These are phyloP conservation scores for Trypoxylus dichotomus DNA, from an alignment of 1,140 invertebrate species.

Conservation along the genomic window DNA sequence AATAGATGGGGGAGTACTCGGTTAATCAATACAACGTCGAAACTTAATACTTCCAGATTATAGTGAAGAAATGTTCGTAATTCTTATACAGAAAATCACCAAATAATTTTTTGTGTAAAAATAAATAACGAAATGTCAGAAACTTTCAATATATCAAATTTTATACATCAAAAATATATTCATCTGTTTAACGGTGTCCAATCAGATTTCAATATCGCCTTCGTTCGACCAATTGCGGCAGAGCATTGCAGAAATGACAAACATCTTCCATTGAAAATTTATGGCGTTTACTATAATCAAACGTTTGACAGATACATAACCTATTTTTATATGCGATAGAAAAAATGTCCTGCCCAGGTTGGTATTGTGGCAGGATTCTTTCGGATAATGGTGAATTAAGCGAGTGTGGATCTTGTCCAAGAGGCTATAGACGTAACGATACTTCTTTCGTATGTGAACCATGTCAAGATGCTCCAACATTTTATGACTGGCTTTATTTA, in stretches of 20 bases:
- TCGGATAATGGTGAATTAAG: conserved; percentile 70
- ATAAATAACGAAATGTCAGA: conserved; percentile 27
- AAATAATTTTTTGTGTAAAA: conserved; percentile 27
- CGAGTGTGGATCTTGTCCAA: conserved; percentile 82
- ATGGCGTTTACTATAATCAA: conserved; percentile 32
- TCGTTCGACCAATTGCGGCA: conserved; percentile 30
- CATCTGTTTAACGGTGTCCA: conserved; percentile 38
- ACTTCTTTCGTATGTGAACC: conserved; percentile 69
- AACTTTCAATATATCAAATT: background rate
- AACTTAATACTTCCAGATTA: background rate
- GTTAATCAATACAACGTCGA: conserved; percentile 20
- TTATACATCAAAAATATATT: conserved; percentile 26
- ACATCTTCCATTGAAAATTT: conserved; percentile 30
- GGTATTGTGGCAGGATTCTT: conserved; percentile 79
- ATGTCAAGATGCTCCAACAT: conserved; percentile 73
- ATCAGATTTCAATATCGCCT: conserved; percentile 38
- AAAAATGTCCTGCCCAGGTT: conserved; percentile 69
- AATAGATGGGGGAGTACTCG: conserved; percentile 51
- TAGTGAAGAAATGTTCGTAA: background rate
- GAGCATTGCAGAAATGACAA: conserved; percentile 31
- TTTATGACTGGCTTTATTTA: conserved; percentile 95
- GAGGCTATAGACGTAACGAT: conserved; percentile 72
- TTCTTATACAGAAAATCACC: conserved; percentile 20
- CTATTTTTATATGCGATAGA: conserved; percentile 28
- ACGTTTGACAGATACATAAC: conserved; percentile 32